Evolutionary conservation across 2,797 vertebrate species (phyloP), one percentile per base, ranked within the genome.

Genomic region (Molothrus aeneus): DNA sequence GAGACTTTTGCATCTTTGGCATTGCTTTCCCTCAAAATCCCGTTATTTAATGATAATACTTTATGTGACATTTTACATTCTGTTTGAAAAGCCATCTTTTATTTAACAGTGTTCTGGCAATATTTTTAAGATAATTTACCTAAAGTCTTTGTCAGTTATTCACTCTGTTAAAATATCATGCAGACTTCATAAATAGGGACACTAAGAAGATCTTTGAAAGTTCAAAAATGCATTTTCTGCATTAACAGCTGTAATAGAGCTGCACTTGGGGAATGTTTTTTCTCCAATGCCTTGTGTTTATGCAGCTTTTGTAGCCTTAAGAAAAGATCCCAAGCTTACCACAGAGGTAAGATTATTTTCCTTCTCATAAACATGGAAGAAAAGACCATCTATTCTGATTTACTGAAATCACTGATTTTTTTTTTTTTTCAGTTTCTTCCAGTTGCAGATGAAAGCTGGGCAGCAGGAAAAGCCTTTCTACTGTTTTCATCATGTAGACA

Each of bases 11-110:
- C 48, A n/a, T 85, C 74, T 92, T 89, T 60, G 22, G 14, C 54
- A 91, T 91, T 87, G 10, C 45, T 85, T 92, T 78, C 63, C 40
- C n/a, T 86, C 75, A 90, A 86, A 94, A 93, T 4, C 0, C 19
- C 34, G 20, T 82, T 77, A 85, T 80, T 95, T 90, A 86, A 73
- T 50, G 65, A 29, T 94, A 92, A 79, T 87, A 80, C 50, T 69
- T 85, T 92, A 82, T 20, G 65, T 90, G 93, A 91, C 79, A 91
- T 91, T 95, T 88, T 80, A n/a, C 80, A 94, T 93, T 94, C 82
- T 75, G 47, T 94, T 95, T 93, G 95, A 91, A 96, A 93, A 94
- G 19, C 32, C 47, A 91, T 93, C 72, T 94, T 94, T 94, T 94
- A 94, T 94, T 95, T 92, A 92, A 69, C 47, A 91, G 59, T 48